Base-by-base conservation (phyloP, 2,797 vertebrate species). In the Paratrypauchen microcephalus region DNA sequence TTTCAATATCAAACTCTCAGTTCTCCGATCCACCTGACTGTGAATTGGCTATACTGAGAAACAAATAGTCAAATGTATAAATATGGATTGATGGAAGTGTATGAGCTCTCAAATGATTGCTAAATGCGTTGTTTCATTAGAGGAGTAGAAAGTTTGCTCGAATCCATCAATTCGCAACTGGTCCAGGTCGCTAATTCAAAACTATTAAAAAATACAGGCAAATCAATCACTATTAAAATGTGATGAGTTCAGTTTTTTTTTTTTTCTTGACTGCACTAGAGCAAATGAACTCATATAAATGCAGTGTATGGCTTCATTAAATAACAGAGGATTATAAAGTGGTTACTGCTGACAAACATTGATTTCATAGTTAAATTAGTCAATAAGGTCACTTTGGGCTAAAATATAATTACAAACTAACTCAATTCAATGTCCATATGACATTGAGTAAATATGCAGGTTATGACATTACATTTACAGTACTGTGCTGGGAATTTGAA, bases 1-100 rank as follows among this genome's bases (percentile, higher is more conserved):
- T 91, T 88, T 88, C 71, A 70, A 70, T 77, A 78, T 81, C 68
- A 88, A 84, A 87, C 80, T 81, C 80, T 82, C 81, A 65, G 82
- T 84, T 81, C 80, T 84, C 83, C 71, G 72, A 87, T 89, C 87
- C 75, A 81, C 83, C 87, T 88, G 82, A 85, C 84, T 82, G 73
- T 85, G 84, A 54, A 68, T 48, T 36, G 66, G 23, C 21, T 60
- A 24, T 19, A 56, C 4, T 47, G 6, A 26, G 24, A 71, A 32
- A 68, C 67, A 62, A 24, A 70, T 45, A 24, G 36, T 12, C 39
- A 45, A 23, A 47, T 5, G 55, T 24, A 45, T 45, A 63, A 63
- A 65, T 65, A 50, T 65, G 45, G 45, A 65, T 65, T 65, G 24
- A 62, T 50, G 60, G 21, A 62, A 41, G n/a, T 45, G 23, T 56